Evolutionary conservation across 2,888 invertebrate species (phyloP).

Genomic region (Phaedon cochleariae): DNA sequence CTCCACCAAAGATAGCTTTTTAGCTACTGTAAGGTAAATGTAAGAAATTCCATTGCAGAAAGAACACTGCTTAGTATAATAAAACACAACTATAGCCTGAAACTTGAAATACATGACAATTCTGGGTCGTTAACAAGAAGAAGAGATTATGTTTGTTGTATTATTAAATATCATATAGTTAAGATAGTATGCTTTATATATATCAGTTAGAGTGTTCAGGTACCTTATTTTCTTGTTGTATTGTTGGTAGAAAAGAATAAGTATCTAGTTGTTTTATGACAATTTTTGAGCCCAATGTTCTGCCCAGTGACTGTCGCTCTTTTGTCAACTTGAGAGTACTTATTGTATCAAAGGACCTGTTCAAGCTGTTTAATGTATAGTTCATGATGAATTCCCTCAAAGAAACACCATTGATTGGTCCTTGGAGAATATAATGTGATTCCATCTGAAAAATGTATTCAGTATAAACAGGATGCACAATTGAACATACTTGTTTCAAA

Average conservation of each 20-base stretch:
- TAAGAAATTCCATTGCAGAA: slow-evolving; percentile 78
- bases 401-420: slow-evolving; percentile 64
- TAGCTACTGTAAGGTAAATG: slow-evolving; percentile 72
- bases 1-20: slow-evolving; percentile 67
- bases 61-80: slow-evolving; percentile 80
- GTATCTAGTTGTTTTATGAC: slow-evolving; percentile 74
- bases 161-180: no score
- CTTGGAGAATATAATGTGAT: slow-evolving; percentile 71
- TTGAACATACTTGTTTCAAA: no score
- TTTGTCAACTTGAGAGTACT: slow-evolving; percentile 35
- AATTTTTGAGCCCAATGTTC: slow-evolving; percentile 49
- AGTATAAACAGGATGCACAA: not conserved
- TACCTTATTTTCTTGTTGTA: slow-evolving; percentile 70
- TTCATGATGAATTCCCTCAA: slow-evolving; percentile 67
- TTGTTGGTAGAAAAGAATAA: slow-evolving; percentile 69
- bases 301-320: not conserved
- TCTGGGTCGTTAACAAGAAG: not conserved
- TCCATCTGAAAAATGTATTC: slow-evolving; percentile 69
- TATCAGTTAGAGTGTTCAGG: no score
- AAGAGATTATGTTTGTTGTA: not conserved
- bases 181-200: no score
- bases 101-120: slow-evolving; percentile 44
- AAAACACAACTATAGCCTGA: slow-evolving; percentile 79
- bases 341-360: slow-evolving; percentile 52
- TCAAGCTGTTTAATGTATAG: slow-evolving; percentile 60